A percentile compares a stretch with the other conserved stretches of the same genome.
These are phyloP conservation scores for Myotis daubentonii DNA, from an alignment of 2,797 vertebrate species.

Conservation along the genomic window DNA sequence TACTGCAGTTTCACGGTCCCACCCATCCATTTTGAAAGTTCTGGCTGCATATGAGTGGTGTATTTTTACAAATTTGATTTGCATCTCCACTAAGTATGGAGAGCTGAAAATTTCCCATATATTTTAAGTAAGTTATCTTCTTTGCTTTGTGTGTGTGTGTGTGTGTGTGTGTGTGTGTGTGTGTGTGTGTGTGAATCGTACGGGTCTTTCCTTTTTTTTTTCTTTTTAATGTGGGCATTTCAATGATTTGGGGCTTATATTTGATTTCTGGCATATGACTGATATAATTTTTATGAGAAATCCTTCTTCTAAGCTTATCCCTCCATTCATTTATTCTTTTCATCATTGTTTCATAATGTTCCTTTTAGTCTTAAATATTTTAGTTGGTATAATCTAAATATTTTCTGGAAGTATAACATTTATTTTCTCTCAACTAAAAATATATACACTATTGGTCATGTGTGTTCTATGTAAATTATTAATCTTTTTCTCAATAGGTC, in stretches of 20 bases:
- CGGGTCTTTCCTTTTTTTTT: not conserved
- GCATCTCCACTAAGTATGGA: not conserved
- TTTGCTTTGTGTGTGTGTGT: not conserved
- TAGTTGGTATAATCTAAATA: not conserved
- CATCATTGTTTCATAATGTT: not conserved
- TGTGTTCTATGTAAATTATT: conserved; percentile 41
- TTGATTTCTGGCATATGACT: conserved; percentile 10
- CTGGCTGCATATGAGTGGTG: not conserved
- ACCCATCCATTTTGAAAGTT: not conserved
- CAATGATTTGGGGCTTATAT: not conserved
- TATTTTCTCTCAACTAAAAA: conserved; percentile 8
- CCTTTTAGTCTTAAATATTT: conserved; percentile 10
- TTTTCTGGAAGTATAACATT: not conserved
- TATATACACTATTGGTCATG: not conserved
- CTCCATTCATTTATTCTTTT: not conserved
- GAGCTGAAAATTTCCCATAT: not conserved
- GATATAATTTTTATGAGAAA: conserved; percentile 18
- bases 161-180: no score
- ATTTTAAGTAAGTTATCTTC: not conserved
- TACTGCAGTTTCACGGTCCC: not conserved
- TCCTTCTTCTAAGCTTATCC: not conserved
- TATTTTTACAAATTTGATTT: conserved; percentile 35
- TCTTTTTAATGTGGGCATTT: not conserved
- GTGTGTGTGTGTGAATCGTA: not conserved
- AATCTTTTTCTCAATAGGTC: conserved; percentile 23